These are phyloP conservation scores for Synanceia verrucosa DNA, from an alignment of 2,797 vertebrate species.

Conservation along the genomic window DNA sequence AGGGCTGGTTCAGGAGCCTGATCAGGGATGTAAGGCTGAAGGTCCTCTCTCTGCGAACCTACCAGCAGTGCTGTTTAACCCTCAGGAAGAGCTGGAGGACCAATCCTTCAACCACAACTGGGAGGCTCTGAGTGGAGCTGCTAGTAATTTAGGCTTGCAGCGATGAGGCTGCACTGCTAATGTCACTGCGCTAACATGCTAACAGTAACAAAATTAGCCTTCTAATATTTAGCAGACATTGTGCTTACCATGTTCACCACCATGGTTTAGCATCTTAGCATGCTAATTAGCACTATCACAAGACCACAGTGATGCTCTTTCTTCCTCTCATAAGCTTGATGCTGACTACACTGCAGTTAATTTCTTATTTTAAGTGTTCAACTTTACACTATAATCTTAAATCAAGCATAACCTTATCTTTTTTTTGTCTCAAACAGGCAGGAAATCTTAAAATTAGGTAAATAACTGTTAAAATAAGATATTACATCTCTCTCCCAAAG, in stretches of 20 bases:
- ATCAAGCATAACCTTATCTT: too few relatives aligned
- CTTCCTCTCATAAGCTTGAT: too few relatives aligned
- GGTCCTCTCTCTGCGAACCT: slow-evolving; percentile 15
- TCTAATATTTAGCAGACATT: not conserved
- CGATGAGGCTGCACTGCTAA: not conserved
- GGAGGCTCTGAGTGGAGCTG: not conserved
- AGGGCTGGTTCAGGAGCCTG: slow-evolving; percentile 47
- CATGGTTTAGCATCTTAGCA: not conserved
- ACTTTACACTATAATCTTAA: too few relatives aligned
- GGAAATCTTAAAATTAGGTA: too few relatives aligned
- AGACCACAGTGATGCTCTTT: too few relatives aligned
- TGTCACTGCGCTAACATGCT: not conserved
- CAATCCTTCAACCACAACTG: not conserved
- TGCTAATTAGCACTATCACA: too few relatives aligned
- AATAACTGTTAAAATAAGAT: too few relatives aligned
- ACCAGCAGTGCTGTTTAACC: slow-evolving; percentile 29
- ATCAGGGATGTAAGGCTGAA: slow-evolving; percentile 34
- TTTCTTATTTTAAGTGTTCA: too few relatives aligned
- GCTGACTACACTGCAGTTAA: too few relatives aligned
- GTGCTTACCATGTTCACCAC: not conserved
- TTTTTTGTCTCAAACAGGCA: too few relatives aligned
- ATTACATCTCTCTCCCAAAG: too few relatives aligned
- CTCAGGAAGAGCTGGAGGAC: not conserved
- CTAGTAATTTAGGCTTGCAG: not conserved
- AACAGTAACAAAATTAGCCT: not conserved